Evolutionary conservation across 2,888 invertebrate genomes (phyloP).

Genomic region (Caenorhabditis sp.): DNA sequence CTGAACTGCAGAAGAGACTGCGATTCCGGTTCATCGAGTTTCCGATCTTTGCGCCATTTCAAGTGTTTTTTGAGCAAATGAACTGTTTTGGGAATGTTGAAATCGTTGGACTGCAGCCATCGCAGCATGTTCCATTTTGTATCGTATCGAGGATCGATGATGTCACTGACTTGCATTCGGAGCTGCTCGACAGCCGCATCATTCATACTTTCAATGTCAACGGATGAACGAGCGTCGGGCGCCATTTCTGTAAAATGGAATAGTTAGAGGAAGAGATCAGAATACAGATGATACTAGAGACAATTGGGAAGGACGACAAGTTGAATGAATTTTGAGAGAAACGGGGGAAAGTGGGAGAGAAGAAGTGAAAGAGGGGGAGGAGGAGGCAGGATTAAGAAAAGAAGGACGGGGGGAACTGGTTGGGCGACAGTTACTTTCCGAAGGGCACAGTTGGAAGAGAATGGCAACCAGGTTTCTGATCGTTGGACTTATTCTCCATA

Average conservation of each 20-base stretch:
- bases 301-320: conserved; percentile 6
- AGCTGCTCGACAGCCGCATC: conserved; percentile 53
- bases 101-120: conserved; percentile 70
- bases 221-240: conserved; percentile 31
- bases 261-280: background rate
- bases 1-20: conserved; percentile 56
- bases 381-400: conserved; percentile 26
- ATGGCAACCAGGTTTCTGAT: background rate
- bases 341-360: background rate
- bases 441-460: conserved; percentile 1
- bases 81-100: conserved; percentile 67
- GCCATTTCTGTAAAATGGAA: conserved; percentile 39
- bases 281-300: conserved; percentile 18
- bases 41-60: conserved; percentile 71
- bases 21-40: conserved; percentile 55
- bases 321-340: conserved; percentile 22
- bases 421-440: conserved; percentile 1
- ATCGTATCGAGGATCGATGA: conserved; percentile 67
- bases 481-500: background rate
- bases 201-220: conserved; percentile 44
- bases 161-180: conserved; percentile 62
- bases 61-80: conserved; percentile 70
- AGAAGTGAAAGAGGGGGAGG: conserved; percentile 8
- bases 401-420: conserved; percentile 18
- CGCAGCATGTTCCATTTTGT: conserved; percentile 75